Percentiles rank a stretch among this genome's conserved stretches.
These are phyloP conservation scores for Leptobrachium leishanense DNA, from an alignment of 2,113 vertebrate species.

Conservation along the genomic window DNA sequence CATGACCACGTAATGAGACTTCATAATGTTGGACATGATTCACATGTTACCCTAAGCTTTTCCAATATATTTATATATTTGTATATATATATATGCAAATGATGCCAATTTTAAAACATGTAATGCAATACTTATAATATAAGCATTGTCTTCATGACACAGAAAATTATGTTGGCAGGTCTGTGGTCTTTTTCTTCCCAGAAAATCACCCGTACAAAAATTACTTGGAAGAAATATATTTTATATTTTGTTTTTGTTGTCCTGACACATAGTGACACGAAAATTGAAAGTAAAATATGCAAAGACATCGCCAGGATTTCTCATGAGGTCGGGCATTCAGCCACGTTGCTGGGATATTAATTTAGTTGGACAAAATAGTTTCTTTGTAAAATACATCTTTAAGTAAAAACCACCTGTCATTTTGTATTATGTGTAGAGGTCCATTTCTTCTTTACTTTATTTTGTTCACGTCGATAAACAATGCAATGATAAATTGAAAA, in stretches of 20 bases:
- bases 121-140: conserved; percentile 15
- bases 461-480: neutral
- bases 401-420: neutral
- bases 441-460: neutral
- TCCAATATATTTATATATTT: neutral
- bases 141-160: conserved; percentile 25
- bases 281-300: conserved; percentile 27
- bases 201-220: conserved; percentile 29
- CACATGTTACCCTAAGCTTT: conserved; percentile 31
- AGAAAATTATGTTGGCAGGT: conserved; percentile 42
- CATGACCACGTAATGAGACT: conserved; percentile 18
- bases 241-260: conserved; percentile 23
- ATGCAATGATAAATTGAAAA: neutral
- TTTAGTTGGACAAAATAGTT: neutral
- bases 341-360: neutral
- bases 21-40: conserved; percentile 34
- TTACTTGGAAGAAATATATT: conserved; percentile 34
- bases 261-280: conserved; percentile 22
- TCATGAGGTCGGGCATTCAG: conserved; percentile 1
- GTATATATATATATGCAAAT: conserved; percentile 31
- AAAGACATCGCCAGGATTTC: neutral
- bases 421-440: neutral
- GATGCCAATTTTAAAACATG: conserved; percentile 28
- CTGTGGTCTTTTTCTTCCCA: conserved; percentile 25
- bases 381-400: neutral